Base-by-base conservation (phyloP, 2,797 vertebrate genomes). In the Nasua narica region DNA sequence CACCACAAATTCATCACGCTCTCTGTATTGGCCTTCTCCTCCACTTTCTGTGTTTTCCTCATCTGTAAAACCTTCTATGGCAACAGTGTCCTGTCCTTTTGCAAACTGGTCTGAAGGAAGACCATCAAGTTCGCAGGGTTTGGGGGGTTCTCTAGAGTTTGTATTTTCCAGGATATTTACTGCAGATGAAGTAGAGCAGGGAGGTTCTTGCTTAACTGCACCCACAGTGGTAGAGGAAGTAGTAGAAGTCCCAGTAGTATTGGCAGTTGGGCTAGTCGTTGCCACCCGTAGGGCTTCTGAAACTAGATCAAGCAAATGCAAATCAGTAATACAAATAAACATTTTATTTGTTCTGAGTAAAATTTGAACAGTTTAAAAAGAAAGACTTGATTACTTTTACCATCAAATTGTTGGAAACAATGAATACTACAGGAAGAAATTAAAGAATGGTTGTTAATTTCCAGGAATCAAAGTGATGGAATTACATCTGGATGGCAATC, bases 1-100 rank as follows among this genome's bases (percentile, higher is more conserved):
- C 98, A 99, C 99, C 35, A 99, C 99, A 98, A 99, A 99, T 98
- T 99, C 99, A 85, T 99, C 99, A 72, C 99, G 99, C 95, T 99
- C 99, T 91, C 99, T 99, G 98, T 99, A 99, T 99, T 99, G 99
- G 92, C 99, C 99, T 98, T 99, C 99, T 87, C 99, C 99, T 94
- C 99, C 99, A 16, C 99, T 99, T 98, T 99, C 99, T 0, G 98
- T 99, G 50, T 99, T 98, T 95, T 99, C 99, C 92, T 99, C 99
- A 10, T 99, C 99, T 2, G 99, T 99, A 96, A 99, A 99, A 70
- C 99, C 99, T 98, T 99, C 99, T 32, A 99, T 98, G 91, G 99
- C 99, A 96, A 99, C 99, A 13, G 98, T 97, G 43, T 97, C 98
- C 97, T 99, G 98, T 92, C 98, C 98, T 95, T 99, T 98, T 65